A percentile compares a stretch with the other conserved stretches of the same genome.
Evolutionary conservation across 2,888 invertebrate species (phyloP).

Genomic region (Pristionchus arcanus): DNA sequence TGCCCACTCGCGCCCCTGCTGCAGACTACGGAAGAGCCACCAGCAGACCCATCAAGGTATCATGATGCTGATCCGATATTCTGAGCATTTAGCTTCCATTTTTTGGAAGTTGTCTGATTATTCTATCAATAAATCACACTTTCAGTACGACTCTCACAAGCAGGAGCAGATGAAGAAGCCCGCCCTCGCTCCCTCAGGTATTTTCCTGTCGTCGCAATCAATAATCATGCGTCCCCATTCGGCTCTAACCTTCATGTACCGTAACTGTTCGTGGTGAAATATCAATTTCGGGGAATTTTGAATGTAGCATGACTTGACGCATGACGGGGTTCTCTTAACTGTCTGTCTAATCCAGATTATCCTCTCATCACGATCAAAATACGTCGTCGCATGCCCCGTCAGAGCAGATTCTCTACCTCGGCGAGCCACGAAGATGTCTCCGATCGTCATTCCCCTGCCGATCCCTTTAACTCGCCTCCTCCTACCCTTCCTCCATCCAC

Average conservation of each 20-base stretch:
- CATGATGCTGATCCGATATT: too few relatives aligned
- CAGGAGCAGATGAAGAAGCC: slow-evolving; percentile 45
- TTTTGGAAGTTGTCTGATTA: too few relatives aligned
- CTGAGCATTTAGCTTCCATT: too few relatives aligned
- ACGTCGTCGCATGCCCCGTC: not conserved
- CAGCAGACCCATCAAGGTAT: slow-evolving; percentile 37
- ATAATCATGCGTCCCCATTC: not conserved
- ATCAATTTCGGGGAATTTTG: not conserved
- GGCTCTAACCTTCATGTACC: not conserved
- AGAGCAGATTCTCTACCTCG: not conserved
- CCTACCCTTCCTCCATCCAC: not conserved
- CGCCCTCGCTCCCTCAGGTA: slow-evolving; percentile 47
- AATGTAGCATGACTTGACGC: slow-evolving; percentile 3
- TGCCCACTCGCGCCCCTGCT: slow-evolving; percentile 40
- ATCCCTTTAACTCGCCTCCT: slow-evolving; percentile 8
- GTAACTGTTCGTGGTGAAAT: not conserved
- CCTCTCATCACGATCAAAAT: slow-evolving; percentile 33
- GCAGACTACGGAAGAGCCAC: slow-evolving; percentile 10
- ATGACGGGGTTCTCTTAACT: not conserved
- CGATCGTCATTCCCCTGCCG: slow-evolving; percentile 20
- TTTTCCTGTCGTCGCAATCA: not conserved
- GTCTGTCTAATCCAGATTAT: slow-evolving; percentile 33
- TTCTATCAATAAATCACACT: too few relatives aligned
- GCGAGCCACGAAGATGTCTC: not conserved
- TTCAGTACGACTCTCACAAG: slow-evolving; percentile 48